Base-by-base conservation (phyloP, 2,113 vertebrate genomes). In the Colaptes auratus region DNA sequence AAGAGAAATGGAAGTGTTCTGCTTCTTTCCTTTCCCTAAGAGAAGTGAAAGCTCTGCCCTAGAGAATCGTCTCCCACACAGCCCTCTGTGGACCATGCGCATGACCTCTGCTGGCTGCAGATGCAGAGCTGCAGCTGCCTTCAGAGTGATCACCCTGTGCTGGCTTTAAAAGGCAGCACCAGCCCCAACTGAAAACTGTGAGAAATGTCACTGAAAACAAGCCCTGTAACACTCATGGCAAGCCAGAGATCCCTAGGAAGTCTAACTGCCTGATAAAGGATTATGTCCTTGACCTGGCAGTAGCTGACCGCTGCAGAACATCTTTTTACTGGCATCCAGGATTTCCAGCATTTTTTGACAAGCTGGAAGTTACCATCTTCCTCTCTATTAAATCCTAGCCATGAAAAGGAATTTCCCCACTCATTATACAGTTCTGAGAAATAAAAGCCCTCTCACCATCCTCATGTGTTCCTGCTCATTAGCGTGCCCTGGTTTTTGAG, bases 311-410 rank as follows among this genome's bases (percentile, higher is more conserved):
- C 53, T 39, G 33, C 72, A 65, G n/a, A 93, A 64, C 75, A 81
- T 80, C 88, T 93, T 80, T 44, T 90, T 35, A 20, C 92, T 88
- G 89, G 64, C 72, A 85, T 58, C 44, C 46, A 39, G 77, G 87
- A 86, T 74, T 94, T 92, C 77, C 97, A 96, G 80, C 16, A 30
- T 70, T 75, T 87, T 71, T 70, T 70, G 48, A 59, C 28, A 55
- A 2, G 2, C 65, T 91, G 90, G 87, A 92, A 94, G 79, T 96
- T 90, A 90, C 88, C 66, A 83, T 61, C 86, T 93, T 86, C 78
- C 85, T 91, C 65, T 13, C 24, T 48, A 31, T 39, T 17, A 53
- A 86, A 78, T 64, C 6, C 71, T 6, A 42, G 56, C 25, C 12
- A 6, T n/a, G 50, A 77, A 63, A 63, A 76, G 36, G 23, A 3